Conservation (phyloP, 1,140 invertebrate species). For the Diplogasteroides magnus region DNA sequence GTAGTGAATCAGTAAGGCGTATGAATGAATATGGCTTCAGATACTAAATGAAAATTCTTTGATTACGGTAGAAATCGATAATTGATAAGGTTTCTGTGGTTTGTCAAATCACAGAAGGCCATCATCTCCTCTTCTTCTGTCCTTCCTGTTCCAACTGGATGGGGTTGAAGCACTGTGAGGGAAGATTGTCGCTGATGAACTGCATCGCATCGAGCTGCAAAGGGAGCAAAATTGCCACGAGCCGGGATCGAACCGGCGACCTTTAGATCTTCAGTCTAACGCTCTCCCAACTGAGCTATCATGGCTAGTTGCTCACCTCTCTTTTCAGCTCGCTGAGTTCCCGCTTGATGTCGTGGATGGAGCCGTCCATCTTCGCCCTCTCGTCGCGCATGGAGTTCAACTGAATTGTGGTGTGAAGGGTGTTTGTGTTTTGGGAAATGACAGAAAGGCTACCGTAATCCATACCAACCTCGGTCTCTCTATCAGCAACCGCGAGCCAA, state of each 20-base stretch:
- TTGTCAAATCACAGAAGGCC: too few species aligned
- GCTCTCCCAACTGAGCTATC: neutral
- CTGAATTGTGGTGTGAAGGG: conserved; percentile 1
- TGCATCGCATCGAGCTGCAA: conserved; percentile 37
- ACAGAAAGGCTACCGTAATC: neutral
- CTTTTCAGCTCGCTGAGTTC: conserved; percentile 35
- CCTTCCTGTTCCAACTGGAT: conserved; percentile 52
- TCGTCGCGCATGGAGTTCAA: neutral
- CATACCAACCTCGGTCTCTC: conserved; percentile 36
- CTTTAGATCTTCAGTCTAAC: too few species aligned
- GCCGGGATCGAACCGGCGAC: too few species aligned
- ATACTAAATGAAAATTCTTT: too few species aligned
- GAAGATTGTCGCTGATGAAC: conserved; percentile 43
- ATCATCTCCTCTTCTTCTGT: conserved; percentile 39
- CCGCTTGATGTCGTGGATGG: conserved; percentile 30
- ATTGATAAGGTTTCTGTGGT: too few species aligned
- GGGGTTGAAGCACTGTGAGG: conserved; percentile 46
- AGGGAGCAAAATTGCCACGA: neutral
- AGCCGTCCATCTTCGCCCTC: conserved; percentile 34
- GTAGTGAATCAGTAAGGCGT: too few species aligned
- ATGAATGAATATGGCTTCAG: too few species aligned
- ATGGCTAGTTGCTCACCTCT: conserved; percentile 27
- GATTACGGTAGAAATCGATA: too few species aligned
- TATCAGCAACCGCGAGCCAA: conserved; percentile 33
- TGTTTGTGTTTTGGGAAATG: conserved; percentile 1